Evolutionary conservation across 2,797 vertebrate species (phyloP), one percentile per base, ranked within the genome.

Genomic region (Natrix natrix): DNA sequence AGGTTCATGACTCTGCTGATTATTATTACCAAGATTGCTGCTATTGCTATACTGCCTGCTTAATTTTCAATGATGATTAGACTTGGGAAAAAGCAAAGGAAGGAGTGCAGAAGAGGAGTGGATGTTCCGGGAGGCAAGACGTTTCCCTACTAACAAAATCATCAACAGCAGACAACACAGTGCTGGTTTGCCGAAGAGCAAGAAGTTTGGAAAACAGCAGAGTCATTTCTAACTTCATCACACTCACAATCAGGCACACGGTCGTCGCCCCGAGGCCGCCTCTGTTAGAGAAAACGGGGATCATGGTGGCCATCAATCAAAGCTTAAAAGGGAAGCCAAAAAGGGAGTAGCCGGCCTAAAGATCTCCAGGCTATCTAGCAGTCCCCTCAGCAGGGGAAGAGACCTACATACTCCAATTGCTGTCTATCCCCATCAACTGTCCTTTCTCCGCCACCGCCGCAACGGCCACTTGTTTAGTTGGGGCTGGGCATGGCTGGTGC

Each of bases 61-160:
- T 87, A 93, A 95, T 95, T 95, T 97, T 83, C 24, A 86, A 32
- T 17, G 93, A 94, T 92, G 94, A 95, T 96, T 96, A 97, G 95
- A 95, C 97, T 97, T 97, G 97, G 96, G 97, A 97, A 96, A 97
- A 92, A 96, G 97, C 98, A 97, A 95, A 97, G 97, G 97, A 96
- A 96, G 97, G 95, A 95, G 96, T 97, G 97, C 97, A 96, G 95
- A 96, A 96, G 93, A 97, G 92, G 96, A 97, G 96, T 8, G 96
- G 95, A 92, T 95, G 95, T 96, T 95, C 96, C 24, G 92, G 92
- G 96, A 97, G 96, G 96, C 93, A 94, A 90, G 93, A 96, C 93
- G 95, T 95, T 97, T 97, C 98, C 98, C 98, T 97, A 97, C 97
- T 95, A 95, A 97, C 96, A 96, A 97, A 96, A 96, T 97, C 97